Base-by-base conservation (phyloP, 2,888 invertebrate genomes). In the Corythucha ciliata region DNA sequence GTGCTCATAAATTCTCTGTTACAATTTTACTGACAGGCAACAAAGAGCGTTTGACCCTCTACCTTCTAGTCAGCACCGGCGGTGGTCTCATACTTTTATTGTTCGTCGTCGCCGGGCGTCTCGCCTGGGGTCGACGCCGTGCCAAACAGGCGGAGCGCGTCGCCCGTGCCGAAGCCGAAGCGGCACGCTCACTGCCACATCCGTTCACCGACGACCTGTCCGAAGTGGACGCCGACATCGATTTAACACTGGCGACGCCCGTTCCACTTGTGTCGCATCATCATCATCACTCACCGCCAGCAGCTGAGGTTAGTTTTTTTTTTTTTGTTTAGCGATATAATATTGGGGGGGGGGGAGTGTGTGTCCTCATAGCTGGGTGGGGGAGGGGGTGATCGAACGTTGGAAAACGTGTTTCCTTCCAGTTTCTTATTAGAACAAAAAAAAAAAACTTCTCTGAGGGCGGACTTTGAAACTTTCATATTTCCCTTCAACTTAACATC, bases 151-250 rank as follows among this genome's bases (percentile, higher is more conserved):
- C 58, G 22, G 45, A 29, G 20, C n/a, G 40, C 42, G 18, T 50
- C 42, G 4, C 45, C 41, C 27, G 40, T 44, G 42, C 48, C 34
- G 34, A 50, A 46, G 37, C 48, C 24, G 37, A 53, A 33, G 46
- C 52, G 14, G 54, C 58, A 24, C 58, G 56, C 14, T 55, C 59
- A 20, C 48, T 59, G 21, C 60, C 62, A 16, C 57, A 59, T 36
- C 59, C 59, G 21, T 87, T 88, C 70, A 81, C 80, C 61, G 88
- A 88, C 70, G 86, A 87, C 68, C 83, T 88, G 69, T 87, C 86
- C 61, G 88, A 89, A 70, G 79, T 84, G 34, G 84, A 85, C 68
- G 83, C 81, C 39, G 83, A 84, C 63, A 83, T 83, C 53, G 83
- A 82, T 65, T 76, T 83, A 58, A 79, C 80, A 26, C 78, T 81